A percentile compares a stretch with the other conserved stretches of the same genome.
Evolutionary conservation across 2,113 vertebrate species (phyloP).

Genomic region (Nycticebus coucang): DNA sequence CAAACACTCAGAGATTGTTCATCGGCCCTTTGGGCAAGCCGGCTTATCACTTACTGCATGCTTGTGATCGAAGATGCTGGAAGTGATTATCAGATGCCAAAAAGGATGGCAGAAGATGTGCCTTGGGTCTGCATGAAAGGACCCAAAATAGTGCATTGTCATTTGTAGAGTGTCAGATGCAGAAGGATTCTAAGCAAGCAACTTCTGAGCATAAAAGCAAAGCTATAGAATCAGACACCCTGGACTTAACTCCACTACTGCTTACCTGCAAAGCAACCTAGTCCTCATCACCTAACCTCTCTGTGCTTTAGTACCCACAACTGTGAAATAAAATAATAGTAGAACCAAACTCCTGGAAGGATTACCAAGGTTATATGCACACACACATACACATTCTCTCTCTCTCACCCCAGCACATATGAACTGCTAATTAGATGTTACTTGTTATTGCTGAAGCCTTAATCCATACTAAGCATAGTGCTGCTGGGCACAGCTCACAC

Average conservation of each 20-base stretch:
- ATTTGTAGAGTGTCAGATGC: not conserved
- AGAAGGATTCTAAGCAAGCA: not conserved
- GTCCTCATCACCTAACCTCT: not conserved
- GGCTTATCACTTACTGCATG: not conserved
- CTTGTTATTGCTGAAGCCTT: fast-evolving
- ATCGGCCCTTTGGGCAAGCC: not conserved
- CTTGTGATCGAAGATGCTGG: not conserved
- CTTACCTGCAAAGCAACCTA: not conserved
- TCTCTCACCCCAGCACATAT: fast-evolving
- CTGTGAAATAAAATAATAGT: not conserved
- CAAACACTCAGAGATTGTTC: fast-evolving
- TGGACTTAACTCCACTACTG: not conserved
- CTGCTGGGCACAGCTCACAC: too few species aligned
- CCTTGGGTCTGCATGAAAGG: not conserved
- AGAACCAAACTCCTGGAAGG: not conserved
- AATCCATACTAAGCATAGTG: fast-evolving
- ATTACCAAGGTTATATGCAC: not conserved
- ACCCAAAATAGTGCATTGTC: not conserved
- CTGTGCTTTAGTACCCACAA: not conserved
- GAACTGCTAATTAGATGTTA: not conserved
- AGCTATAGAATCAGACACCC: not conserved
- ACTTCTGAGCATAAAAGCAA: not conserved
- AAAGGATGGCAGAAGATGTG: not conserved
- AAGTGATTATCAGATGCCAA: not conserved
- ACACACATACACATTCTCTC: fast-evolving